A percentile compares a stretch with the other conserved stretches of the same genome.
Evolutionary conservation across 2,888 invertebrate species (phyloP).

Genomic region (Germaria angustata): DNA sequence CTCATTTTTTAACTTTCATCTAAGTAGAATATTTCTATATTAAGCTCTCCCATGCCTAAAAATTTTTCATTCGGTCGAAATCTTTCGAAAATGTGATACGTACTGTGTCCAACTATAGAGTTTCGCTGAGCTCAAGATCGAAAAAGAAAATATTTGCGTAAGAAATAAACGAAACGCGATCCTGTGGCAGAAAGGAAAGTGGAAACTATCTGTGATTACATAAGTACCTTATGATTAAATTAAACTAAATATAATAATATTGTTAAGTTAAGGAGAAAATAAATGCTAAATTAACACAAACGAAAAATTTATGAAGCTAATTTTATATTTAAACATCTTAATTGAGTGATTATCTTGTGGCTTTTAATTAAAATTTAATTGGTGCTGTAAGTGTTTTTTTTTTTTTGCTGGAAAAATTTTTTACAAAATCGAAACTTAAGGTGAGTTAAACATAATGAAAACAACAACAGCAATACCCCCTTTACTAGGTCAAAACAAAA

Average conservation of each 20-base stretch:
- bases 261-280: background rate
- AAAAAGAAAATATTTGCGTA: constrained; percentile 6
- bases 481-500: constrained; percentile 15
- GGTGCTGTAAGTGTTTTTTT: background rate
- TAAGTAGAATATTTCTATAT: constrained; percentile 37
- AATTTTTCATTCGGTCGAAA: constrained; percentile 67
- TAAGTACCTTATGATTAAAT: constrained; percentile 59
- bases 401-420: constrained; percentile 13
- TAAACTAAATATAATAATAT: background rate
- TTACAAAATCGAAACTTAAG: constrained; percentile 25
- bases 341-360: constrained; percentile 30
- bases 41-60: constrained; percentile 37
- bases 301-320: constrained; percentile 29
- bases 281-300: constrained; percentile 6
- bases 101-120: constrained; percentile 64
- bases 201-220: constrained; percentile 66
- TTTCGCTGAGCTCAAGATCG: constrained; percentile 67
- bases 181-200: constrained; percentile 49
- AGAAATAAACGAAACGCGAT: constrained; percentile 26
- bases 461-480: constrained; percentile 7
- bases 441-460: constrained; percentile 31
- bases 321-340: constrained; percentile 12
- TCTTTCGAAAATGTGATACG: constrained; percentile 76
- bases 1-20: constrained; percentile 9
- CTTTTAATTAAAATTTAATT: constrained; percentile 41